Percentiles rank a stretch among this genome's conserved stretches.
Conservation (phyloP, 2,113 vertebrate genomes). For the Phalacrocorax pelagicus region DNA sequence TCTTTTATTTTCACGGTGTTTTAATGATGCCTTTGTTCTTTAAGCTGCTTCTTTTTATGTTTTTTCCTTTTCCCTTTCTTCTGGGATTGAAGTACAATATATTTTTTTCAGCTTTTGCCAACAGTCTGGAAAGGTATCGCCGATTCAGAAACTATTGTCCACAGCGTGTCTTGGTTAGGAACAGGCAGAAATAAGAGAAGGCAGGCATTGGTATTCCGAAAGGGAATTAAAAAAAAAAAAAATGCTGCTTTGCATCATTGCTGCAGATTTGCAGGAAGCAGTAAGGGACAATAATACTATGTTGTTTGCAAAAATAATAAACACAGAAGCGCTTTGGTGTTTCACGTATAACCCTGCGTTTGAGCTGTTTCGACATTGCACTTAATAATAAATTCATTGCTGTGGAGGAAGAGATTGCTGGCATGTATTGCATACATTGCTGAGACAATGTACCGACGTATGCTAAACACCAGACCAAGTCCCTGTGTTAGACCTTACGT, state of each 20-base stretch:
- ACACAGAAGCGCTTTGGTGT: constrained; percentile 29
- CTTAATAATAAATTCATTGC: constrained; percentile 56
- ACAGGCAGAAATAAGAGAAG: constrained; percentile 30
- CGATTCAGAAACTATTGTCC: constrained; percentile 66
- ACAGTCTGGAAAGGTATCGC: constrained; percentile 35
- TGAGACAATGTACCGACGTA: neutral
- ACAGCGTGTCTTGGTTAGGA: constrained; percentile 45
- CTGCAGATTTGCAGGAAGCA: constrained; percentile 65
- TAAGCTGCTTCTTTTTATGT: neutral
- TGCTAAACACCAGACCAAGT: constrained; percentile 14
- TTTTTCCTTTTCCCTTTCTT: neutral
- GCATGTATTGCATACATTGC: neutral
- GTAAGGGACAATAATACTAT: neutral
- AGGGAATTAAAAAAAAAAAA: constrained; percentile 56
- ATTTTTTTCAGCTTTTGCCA: constrained; percentile 28
- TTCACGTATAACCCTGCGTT: neutral
- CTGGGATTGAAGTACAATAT: neutral
- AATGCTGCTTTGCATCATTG: constrained; percentile 67
- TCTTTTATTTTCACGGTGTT: constrained; percentile 17
- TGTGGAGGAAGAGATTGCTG: constrained; percentile 16
- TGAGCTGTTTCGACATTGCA: constrained; percentile 62
- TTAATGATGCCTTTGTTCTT: constrained; percentile 42
- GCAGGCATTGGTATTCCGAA: constrained; percentile 74
- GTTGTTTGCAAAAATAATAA: constrained; percentile 55
- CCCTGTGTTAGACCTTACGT: neutral